Evolutionary conservation across 2,888 invertebrate species (phyloP).

Genomic region (Mesorhabditis belari): DNA sequence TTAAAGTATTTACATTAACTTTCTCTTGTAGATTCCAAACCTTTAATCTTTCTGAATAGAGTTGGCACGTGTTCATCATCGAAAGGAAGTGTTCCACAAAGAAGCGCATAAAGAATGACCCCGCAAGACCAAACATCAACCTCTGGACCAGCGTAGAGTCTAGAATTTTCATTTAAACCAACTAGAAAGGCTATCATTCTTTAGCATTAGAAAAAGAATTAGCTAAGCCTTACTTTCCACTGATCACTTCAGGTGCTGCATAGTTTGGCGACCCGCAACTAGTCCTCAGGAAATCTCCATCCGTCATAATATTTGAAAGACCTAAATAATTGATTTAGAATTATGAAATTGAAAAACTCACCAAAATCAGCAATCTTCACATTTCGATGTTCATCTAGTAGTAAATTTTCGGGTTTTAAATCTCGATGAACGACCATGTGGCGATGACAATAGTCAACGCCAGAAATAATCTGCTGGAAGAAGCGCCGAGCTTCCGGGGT

Average conservation of each 20-base stretch:
- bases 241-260: constrained; percentile 87
- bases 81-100: constrained; percentile 83
- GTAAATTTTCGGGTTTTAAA: constrained; percentile 73
- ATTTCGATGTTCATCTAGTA: constrained; percentile 59
- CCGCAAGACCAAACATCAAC: constrained; percentile 99
- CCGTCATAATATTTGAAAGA: constrained; percentile 98
- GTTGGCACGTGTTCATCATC: constrained; percentile 98
- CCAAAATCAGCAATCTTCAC: constrained; percentile 89
- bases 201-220: not conserved
- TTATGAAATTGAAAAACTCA: constrained; percentile 45
- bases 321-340: constrained; percentile 59
- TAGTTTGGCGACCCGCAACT: constrained; percentile 98
- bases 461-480: constrained; percentile 89
- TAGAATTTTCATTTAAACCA: constrained; percentile 21
- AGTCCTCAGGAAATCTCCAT: constrained; percentile 91
- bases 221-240: not conserved
- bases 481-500: constrained; percentile 91
- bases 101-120: constrained; percentile 84
- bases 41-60: constrained; percentile 90
- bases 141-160: constrained; percentile 91
- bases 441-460: constrained; percentile 88
- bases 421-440: constrained; percentile 99
- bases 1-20: not conserved
- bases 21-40: constrained; percentile 55
- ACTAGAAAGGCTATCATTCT: not conserved